These are phyloP conservation scores for Hyla sarda DNA, from an alignment of 2,113 vertebrate genomes.

Conservation along the genomic window DNA sequence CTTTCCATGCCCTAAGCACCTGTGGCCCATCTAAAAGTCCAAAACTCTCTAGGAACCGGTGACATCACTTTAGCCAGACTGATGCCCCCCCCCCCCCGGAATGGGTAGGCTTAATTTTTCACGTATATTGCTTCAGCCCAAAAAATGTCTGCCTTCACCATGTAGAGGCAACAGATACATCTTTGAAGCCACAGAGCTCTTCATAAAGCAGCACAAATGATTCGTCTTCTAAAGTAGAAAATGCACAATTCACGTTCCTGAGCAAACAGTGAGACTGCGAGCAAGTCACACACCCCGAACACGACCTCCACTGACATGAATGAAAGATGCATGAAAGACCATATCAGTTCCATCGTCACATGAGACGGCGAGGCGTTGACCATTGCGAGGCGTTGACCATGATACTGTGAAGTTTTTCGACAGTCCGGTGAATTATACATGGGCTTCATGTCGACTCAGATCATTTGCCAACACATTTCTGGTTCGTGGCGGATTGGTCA, in stretches of 20 bases:
- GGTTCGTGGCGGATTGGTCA: neutral
- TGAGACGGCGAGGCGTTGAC: neutral
- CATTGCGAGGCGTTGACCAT: constrained; percentile 7
- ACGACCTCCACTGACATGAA: constrained; percentile 6
- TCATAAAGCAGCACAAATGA: constrained; percentile 58
- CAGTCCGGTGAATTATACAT: constrained; percentile 26
- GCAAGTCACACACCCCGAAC: constrained; percentile 6
- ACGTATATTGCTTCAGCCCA: neutral
- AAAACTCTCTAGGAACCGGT: neutral
- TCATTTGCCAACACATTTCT: neutral
- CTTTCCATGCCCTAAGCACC: neutral
- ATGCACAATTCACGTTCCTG: constrained; percentile 45
- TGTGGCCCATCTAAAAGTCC: neutral
- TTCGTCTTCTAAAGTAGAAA: neutral
- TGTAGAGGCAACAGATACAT: constrained; percentile 23
- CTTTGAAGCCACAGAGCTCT: constrained; percentile 48
- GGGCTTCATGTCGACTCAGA: neutral
- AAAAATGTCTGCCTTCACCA: constrained; percentile 7
- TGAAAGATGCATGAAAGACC: constrained; percentile 25
- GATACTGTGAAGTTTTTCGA: constrained; percentile 4
- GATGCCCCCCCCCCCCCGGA: neutral
- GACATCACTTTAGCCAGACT: neutral
- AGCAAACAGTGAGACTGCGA: constrained; percentile 38
- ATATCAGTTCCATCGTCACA: neutral
- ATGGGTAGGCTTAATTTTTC: neutral